Evolutionary conservation across 1,140 invertebrate genomes (phyloP).

Genomic region (Aphis gossypii): DNA sequence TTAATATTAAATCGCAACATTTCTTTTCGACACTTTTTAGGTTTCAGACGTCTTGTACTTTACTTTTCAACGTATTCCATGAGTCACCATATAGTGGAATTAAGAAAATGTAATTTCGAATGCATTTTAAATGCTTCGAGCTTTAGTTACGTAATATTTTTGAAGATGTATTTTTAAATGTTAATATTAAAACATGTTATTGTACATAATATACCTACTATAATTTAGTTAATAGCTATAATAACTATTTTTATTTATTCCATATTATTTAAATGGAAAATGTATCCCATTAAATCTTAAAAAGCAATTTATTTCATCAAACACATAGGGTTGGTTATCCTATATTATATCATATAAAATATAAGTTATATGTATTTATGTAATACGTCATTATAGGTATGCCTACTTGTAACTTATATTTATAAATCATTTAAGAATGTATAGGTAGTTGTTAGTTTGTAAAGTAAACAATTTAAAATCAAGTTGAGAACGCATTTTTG

Average conservation of each 20-base stretch:
- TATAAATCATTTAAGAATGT: background rate
- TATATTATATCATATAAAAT: too few relatives aligned
- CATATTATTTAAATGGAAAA: background rate
- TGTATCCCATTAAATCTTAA: background rate
- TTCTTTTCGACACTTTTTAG: constrained; percentile 7
- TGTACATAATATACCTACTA: background rate
- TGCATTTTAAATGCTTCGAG: background rate
- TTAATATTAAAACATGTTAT: background rate
- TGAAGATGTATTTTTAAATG: background rate
- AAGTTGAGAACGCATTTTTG: background rate
- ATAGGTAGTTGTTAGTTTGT: background rate
- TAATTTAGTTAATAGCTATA: background rate
- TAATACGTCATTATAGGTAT: background rate
- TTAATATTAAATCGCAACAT: background rate
- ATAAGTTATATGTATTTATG: background rate
- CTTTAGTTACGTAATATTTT: background rate
- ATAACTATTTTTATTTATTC: background rate
- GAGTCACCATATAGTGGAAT: background rate
- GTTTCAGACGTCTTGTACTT: background rate
- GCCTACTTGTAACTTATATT: background rate
- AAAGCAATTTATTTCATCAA: background rate
- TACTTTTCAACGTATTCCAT: background rate
- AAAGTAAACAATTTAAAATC: constrained; percentile 11
- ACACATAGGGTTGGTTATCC: too few relatives aligned
- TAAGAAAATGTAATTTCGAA: background rate